A percentile compares a stretch with the other conserved stretches of the same genome.
Conservation (phyloP, 92 coral and sea anemone genomes). For the Palythoa grandiflora region DNA sequence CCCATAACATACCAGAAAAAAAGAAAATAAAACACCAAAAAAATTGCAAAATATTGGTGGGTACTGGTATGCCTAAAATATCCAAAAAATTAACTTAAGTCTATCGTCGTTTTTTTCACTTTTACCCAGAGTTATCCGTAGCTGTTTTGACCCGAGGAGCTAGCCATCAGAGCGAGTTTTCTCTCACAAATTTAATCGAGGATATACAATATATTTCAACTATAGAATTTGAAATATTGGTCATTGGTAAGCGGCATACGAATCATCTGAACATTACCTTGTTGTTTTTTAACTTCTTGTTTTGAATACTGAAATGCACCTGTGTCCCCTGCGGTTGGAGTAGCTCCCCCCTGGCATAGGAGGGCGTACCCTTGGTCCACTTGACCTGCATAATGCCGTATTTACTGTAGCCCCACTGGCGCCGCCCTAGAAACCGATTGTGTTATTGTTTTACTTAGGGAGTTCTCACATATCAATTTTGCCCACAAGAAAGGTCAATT, state of each 20-base stretch:
- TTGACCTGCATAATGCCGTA: slow-evolving; percentile 40
- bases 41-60: too few species aligned
- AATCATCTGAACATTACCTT: not conserved
- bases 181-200: too few species aligned
- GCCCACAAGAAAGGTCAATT: too few species aligned
- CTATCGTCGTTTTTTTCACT: too few species aligned
- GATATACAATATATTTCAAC: not conserved
- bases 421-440: slow-evolving; percentile 11
- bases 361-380: slow-evolving; percentile 43
- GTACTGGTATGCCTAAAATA: too few species aligned
- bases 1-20: too few species aligned
- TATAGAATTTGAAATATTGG: not conserved
- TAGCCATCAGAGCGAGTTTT: too few species aligned
- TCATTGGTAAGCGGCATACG: not conserved
- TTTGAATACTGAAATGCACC: slow-evolving; percentile 6
- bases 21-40: too few species aligned
- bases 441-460: not conserved
- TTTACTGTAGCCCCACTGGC: slow-evolving; percentile 33
- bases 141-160: too few species aligned
- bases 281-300: not conserved
- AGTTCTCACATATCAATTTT: too few species aligned
- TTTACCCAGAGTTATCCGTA: too few species aligned
- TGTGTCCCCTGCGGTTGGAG: slow-evolving; percentile 26
- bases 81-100: too few species aligned
- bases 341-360: slow-evolving; percentile 33